Evolutionary conservation across 2,888 invertebrate genomes (phyloP).

Genomic region (Agrochola lota): DNA sequence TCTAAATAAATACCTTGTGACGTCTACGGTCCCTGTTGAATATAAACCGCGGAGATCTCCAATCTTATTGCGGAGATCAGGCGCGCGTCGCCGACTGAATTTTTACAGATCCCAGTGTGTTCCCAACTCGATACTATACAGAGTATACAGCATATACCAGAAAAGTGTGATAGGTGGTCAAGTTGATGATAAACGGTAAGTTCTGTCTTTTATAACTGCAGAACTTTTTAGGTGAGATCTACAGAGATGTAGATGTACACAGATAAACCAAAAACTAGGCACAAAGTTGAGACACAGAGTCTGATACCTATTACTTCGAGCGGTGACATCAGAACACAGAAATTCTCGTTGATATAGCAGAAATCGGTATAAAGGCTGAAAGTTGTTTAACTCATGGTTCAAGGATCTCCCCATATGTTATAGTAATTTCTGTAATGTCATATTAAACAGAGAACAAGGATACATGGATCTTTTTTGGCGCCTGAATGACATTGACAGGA

Average conservation of each 20-base stretch:
- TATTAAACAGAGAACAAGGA: no score
- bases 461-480: background rate
- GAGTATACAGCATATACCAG: background rate
- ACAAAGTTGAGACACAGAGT: background rate
- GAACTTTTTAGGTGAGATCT: background rate
- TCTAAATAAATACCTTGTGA: slow-evolving; percentile 18
- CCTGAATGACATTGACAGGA: background rate
- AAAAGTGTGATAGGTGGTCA: background rate
- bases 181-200: background rate
- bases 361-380: background rate
- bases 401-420: background rate
- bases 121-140: slow-evolving; percentile 17
- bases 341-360: background rate
- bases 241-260: background rate
- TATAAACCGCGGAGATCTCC: slow-evolving; percentile 64
- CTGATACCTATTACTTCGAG: background rate
- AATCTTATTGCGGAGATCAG: slow-evolving; percentile 55
- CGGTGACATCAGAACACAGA: background rate
- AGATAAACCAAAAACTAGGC: background rate
- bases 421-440: background rate
- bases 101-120: slow-evolving; percentile 39
- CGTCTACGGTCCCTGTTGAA: slow-evolving; percentile 53
- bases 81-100: slow-evolving; percentile 43
- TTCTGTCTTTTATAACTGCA: background rate
- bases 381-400: background rate